Evolutionary conservation across 2,797 vertebrate species (phyloP), one percentile per base, ranked within the genome.

Genomic region (Falco naumanni): DNA sequence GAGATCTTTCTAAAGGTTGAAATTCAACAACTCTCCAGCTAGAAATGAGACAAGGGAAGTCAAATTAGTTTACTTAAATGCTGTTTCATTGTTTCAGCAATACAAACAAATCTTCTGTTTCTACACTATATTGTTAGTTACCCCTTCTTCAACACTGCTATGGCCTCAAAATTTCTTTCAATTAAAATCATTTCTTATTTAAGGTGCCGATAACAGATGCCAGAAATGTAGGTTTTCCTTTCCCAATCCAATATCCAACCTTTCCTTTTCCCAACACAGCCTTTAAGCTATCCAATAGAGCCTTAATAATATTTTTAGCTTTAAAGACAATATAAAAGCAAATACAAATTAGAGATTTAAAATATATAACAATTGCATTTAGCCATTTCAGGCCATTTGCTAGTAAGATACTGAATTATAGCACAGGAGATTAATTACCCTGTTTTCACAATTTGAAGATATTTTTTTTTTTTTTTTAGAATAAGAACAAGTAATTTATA

Each of bases 21-120:
- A 97, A 83, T 87, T 98, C 96, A 94, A 98, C 95, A 88, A 98
- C 95, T 87, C 98, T 98, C 99, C 99, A 99, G 87, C 99, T 99
- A 97, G 95, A 91, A 85, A 89, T 47, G 86, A 92, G 61, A 98
- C 31, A 97, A 95, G 74, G 50, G 43, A 95, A 90, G 47, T 83
- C 26, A 61, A 92, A 85, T 96, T 84, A 93, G 68, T 82, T 70
- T 74, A 50, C 43, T 20, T 69, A 89, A 86, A 78, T 37, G 18
- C 26, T 72, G 1, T 53, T 93, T 74, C 60, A 74, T 59, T 82
- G 75, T 53, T 84, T 84, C 74, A 77, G 41, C 45, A 77, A 60
- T 48, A 88, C 17, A 76, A 41, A 78, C 2, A 2, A 78, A 43
- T 74, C 26, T 74, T 54, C 77, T 75, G 26, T 75, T 89, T 70